Conservation (phyloP, 2,888 invertebrate species). For the Sesia bembeciformis region DNA sequence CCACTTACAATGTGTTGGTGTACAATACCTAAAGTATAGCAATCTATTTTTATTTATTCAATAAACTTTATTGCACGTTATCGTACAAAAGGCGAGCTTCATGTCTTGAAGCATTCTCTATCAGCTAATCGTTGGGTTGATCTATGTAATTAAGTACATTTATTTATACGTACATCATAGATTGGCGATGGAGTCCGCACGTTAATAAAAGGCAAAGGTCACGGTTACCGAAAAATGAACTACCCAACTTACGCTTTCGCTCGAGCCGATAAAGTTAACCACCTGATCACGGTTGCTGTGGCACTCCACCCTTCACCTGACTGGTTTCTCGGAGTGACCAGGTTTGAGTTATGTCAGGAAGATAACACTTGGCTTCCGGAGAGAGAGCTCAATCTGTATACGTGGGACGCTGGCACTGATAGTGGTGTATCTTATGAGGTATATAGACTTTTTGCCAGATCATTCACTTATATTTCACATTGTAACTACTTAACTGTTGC, state of each 20-base stretch:
- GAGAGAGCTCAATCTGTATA: slow-evolving; percentile 88
- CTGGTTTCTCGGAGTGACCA: slow-evolving; percentile 96
- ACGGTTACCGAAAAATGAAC: slow-evolving; percentile 51
- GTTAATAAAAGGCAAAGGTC: slow-evolving; percentile 59
- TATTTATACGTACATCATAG: slow-evolving; percentile 15
- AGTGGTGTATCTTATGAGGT: slow-evolving; percentile 93
- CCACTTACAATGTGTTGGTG: too few species aligned
- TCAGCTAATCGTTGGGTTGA: background rate
- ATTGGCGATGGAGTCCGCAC: slow-evolving; percentile 56
- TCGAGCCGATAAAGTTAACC: slow-evolving; percentile 46
- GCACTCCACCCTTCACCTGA: slow-evolving; percentile 82
- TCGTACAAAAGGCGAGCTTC: too few species aligned
- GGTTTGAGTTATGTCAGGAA: slow-evolving; percentile 88
- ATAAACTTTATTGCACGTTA: too few species aligned
- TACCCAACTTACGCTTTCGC: slow-evolving; percentile 51
- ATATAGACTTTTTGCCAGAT: slow-evolving; percentile 10
- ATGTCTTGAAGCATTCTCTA: too few species aligned
- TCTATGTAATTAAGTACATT: too few species aligned
- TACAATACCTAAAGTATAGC: too few species aligned
- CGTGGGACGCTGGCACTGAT: slow-evolving; percentile 98
- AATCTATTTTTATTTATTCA: too few species aligned
- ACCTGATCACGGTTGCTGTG: slow-evolving; percentile 44
- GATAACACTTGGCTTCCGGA: slow-evolving; percentile 93
- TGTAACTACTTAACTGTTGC: too few species aligned
- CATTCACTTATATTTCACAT: too few species aligned